phyloP scores from a whole-genome alignment of 2,113 vertebrate species.

The Petrocephalus microphthalmus region DNA sequence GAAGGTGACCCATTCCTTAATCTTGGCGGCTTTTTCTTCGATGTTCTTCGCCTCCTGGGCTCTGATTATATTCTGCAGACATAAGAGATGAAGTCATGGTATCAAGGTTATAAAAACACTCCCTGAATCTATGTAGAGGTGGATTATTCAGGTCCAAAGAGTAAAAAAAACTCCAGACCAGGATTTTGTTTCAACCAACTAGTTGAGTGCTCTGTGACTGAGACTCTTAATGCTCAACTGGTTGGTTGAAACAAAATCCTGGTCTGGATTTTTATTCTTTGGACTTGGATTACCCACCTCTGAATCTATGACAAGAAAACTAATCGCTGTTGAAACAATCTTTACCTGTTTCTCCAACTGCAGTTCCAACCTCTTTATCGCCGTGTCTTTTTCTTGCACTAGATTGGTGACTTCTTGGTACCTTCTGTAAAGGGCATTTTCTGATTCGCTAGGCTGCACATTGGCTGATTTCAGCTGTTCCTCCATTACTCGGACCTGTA shows the following conservation, averaged over 20 bases:
- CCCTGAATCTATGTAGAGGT: background rate
- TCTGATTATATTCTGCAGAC: conserved; percentile 73
- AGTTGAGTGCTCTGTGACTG: too few relatives aligned
- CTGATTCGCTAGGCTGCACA: conserved; percentile 64
- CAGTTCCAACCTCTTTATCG: conserved; percentile 66
- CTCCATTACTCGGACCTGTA: conserved; percentile 75
- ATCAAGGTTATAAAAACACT: background rate
- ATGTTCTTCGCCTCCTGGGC: conserved; percentile 84
- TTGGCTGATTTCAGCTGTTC: conserved; percentile 73
- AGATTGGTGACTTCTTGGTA: conserved; percentile 68
- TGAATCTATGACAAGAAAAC: background rate
- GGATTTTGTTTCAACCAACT: background rate
- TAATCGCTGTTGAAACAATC: background rate
- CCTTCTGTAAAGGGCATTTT: conserved; percentile 63
- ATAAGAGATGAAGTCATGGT: conserved; percentile 30
- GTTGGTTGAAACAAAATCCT: too few relatives aligned
- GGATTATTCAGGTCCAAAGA: too few relatives aligned
- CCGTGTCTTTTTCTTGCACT: conserved; percentile 68
- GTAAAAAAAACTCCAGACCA: too few relatives aligned
- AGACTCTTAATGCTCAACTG: too few relatives aligned
- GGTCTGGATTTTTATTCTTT: too few relatives aligned
- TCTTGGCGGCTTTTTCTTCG: conserved; percentile 91
- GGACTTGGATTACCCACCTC: too few relatives aligned
- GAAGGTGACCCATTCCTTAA: conserved; percentile 92
- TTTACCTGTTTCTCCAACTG: conserved; percentile 78